A percentile compares a stretch with the other conserved stretches of the same genome.
Conservation (phyloP, 2,888 invertebrate genomes). For the Lapara coniferarum region DNA sequence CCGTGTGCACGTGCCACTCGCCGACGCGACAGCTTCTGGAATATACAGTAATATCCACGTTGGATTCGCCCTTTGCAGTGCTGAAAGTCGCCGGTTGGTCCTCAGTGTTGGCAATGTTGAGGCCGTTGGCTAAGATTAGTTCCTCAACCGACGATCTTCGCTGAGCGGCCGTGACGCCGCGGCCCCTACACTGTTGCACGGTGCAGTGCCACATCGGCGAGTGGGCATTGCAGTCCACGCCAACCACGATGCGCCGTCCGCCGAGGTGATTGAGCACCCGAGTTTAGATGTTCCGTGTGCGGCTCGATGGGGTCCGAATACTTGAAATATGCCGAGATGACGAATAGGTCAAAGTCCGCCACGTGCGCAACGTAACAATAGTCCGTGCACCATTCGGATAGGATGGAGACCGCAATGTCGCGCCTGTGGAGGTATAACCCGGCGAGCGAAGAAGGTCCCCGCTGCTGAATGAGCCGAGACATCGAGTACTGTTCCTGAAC, state of each 20-base stretch:
- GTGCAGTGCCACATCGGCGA: conserved; percentile 41
- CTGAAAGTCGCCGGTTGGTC: conserved; percentile 28
- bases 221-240: conserved; percentile 42
- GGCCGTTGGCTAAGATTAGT: not conserved
- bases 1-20: not conserved
- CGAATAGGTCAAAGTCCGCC: not conserved
- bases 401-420: conserved; percentile 25
- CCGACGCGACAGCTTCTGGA: not conserved
- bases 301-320: conserved; percentile 28
- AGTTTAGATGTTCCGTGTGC: conserved; percentile 32
- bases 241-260: conserved; percentile 30
- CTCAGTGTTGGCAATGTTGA: not conserved
- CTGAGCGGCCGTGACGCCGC: conserved; percentile 29
- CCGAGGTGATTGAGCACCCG: not conserved
- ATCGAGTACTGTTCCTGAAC: conserved; percentile 41
- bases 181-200: conserved; percentile 29
- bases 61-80: conserved; percentile 4
- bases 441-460: not conserved
- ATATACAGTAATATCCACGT: conserved; percentile 22
- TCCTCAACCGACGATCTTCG: conserved; percentile 16
- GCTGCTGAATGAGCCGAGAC: not conserved
- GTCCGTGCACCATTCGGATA: conserved; percentile 33
- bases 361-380: conserved; percentile 33
- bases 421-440: conserved; percentile 24
- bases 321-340: conserved; percentile 34